These are phyloP conservation scores for Antechinus stuartii DNA, from an alignment of 2,113 vertebrate species.

Conservation along the genomic window DNA sequence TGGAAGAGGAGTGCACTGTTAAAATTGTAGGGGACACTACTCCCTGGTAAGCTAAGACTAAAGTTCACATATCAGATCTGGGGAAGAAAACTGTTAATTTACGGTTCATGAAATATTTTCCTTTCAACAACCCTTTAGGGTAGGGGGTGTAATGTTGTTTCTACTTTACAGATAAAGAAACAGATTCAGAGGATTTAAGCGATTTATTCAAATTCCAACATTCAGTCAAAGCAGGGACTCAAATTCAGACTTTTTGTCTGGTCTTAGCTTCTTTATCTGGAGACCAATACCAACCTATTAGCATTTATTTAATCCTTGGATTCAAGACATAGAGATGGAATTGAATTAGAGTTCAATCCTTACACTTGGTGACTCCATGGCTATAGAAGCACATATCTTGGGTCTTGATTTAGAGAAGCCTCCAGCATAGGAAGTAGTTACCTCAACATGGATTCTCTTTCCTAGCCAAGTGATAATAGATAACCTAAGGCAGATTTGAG, in stretches of 20 bases:
- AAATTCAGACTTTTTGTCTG: not conserved
- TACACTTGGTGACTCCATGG: not conserved
- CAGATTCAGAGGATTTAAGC: not conserved
- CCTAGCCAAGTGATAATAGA: conserved; percentile 57
- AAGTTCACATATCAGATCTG: not conserved
- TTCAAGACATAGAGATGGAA: not conserved
- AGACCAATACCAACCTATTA: not conserved
- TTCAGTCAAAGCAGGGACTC: not conserved
- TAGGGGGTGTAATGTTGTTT: not conserved
- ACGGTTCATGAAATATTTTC: not conserved
- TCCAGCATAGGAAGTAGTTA: not conserved
- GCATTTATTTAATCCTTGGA: not conserved
- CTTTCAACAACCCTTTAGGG: not conserved
- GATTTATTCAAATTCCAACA: not conserved
- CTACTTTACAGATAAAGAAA: not conserved
- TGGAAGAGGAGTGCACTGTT: not conserved
- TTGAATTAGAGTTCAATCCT: not conserved
- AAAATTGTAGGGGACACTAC: not conserved
- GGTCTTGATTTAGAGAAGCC: conserved; percentile 25
- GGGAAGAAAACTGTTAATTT: not conserved
- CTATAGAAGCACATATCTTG: not conserved
- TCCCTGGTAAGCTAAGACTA: not conserved
- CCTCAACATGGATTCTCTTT: conserved; percentile 50
- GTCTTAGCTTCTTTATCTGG: not conserved
- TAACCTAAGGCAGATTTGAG: conserved; percentile 61